A percentile compares a stretch with the other conserved stretches of the same genome.
These are phyloP conservation scores for Caradrina kadenii DNA, from an alignment of 2,888 invertebrate genomes.

Conservation along the genomic window DNA sequence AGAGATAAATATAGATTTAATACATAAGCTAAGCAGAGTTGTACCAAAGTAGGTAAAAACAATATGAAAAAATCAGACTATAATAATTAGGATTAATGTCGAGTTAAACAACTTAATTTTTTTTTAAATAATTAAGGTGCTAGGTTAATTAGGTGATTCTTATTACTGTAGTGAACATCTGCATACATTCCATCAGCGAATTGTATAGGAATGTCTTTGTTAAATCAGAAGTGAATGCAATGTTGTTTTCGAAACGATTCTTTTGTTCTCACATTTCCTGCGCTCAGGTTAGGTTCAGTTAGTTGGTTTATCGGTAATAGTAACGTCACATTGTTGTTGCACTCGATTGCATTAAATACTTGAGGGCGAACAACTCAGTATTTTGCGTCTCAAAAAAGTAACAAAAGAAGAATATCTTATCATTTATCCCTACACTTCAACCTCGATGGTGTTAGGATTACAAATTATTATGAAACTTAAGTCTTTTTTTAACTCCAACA, in stretches of 20 bases:
- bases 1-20: not conserved
- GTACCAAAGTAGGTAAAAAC: not conserved
- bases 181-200: conserved; percentile 59
- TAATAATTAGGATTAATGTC: not conserved
- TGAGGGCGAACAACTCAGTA: not conserved
- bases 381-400: not conserved
- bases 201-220: conserved; percentile 69
- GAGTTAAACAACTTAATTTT: not conserved
- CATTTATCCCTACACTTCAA: not conserved
- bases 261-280: conserved; percentile 82
- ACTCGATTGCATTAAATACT: conserved; percentile 57
- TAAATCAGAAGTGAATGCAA: conserved; percentile 68
- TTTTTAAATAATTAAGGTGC: not conserved
- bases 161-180: conserved; percentile 52
- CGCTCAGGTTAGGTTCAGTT: conserved; percentile 70
- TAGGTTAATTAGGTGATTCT: conserved; percentile 20
- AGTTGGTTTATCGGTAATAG: conserved; percentile 76
- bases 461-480: not conserved
- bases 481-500: not conserved
- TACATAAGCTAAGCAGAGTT: not conserved
- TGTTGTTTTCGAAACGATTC: conserved; percentile 79
- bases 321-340: conserved; percentile 74
- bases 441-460: not conserved
- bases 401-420: not conserved
- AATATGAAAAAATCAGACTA: not conserved